These are phyloP conservation scores for Tetrao urogallus DNA, from an alignment of 2,113 vertebrate genomes.

Conservation along the genomic window DNA sequence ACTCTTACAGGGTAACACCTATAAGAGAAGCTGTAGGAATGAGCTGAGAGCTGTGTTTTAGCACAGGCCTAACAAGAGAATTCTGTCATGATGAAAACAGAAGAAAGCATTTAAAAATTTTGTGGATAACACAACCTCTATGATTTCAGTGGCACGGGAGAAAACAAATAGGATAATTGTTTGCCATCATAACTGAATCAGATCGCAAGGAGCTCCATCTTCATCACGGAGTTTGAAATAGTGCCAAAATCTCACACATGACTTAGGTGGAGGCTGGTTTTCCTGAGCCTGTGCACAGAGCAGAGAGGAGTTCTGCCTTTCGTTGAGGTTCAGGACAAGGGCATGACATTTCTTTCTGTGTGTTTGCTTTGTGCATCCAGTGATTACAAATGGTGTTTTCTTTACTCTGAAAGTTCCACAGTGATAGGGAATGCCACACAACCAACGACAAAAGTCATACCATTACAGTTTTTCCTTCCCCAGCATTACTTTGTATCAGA, in stretches of 20 bases:
- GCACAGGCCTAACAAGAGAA: background rate
- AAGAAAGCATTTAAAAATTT: background rate
- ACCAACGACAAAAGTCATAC: background rate
- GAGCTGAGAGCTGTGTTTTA: background rate
- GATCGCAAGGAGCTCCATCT: background rate
- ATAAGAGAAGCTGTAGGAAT: background rate
- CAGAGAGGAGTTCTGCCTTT: background rate
- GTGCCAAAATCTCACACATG: background rate
- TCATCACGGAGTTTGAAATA: background rate
- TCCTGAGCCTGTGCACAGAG: background rate
- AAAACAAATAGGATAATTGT: background rate
- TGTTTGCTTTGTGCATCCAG: background rate
- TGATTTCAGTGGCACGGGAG: background rate
- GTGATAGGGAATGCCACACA: background rate
- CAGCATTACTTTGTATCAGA: background rate
- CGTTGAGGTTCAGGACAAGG: background rate
- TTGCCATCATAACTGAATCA: background rate
- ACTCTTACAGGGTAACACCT: background rate
- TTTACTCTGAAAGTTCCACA: slow-evolving; percentile 9
- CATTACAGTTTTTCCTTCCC: slow-evolving; percentile 10
- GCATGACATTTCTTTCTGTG: slow-evolving; percentile 18
- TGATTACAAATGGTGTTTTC: background rate
- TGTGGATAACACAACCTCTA: background rate
- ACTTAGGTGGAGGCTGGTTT: background rate
- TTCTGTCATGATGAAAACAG: background rate